These are phyloP conservation scores for Zeus faber DNA, from an alignment of 2,113 vertebrate species.

Conservation along the genomic window DNA sequence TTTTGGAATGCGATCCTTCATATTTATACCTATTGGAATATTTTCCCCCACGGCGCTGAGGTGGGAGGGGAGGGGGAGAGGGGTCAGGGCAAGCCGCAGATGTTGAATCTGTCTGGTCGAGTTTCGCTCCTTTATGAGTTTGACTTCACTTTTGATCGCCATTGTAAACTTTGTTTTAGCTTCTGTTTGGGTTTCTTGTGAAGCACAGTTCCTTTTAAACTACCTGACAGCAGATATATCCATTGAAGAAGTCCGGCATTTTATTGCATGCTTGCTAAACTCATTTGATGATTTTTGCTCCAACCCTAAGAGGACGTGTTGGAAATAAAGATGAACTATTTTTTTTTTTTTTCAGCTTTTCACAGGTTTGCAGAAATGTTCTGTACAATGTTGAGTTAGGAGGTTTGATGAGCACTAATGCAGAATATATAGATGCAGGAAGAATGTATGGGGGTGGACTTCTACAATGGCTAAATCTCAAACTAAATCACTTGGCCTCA, in stretches of 20 bases:
- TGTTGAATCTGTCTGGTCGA: neutral
- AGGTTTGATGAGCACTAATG: neutral
- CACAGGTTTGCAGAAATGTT: neutral
- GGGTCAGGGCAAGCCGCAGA: no score
- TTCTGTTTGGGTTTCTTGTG: neutral
- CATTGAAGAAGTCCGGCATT: no score
- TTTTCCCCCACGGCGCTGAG: neutral
- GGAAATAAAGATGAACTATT: neutral
- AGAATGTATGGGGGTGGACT: conserved; percentile 5
- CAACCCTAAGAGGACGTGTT: conserved; percentile 1
- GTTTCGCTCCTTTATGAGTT: neutral
- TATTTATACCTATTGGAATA: neutral
- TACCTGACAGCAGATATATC: neutral
- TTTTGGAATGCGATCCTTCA: conserved; percentile 65
- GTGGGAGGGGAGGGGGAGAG: neutral
- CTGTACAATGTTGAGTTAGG: no score
- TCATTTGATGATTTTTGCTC: neutral
- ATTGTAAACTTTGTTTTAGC: neutral
- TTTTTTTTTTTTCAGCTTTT: neutral
- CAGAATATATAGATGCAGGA: neutral
- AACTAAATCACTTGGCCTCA: no score
- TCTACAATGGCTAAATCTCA: no score
- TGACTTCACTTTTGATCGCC: neutral
- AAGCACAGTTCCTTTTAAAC: neutral
- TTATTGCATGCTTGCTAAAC: neutral